Percentiles rank a stretch among this genome's conserved stretches.
These are phyloP conservation scores for Margaritifera margaritifera DNA, from an alignment of 2,888 invertebrate species.

Conservation along the genomic window DNA sequence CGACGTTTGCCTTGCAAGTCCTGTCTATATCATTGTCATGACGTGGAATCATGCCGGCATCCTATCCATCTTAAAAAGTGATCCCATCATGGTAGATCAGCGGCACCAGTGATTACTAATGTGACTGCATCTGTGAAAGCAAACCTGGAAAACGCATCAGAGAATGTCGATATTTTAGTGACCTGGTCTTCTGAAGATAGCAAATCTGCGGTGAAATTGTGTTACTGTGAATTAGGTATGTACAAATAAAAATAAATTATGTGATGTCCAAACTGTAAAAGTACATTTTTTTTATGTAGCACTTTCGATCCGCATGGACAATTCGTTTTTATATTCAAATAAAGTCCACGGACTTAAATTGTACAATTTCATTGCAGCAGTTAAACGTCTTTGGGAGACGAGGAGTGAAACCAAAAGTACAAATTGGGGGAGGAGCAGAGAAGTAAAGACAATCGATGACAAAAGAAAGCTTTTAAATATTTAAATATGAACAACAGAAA, in stretches of 20 bases:
- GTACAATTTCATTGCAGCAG: too few species aligned
- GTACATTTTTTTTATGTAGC: too few species aligned
- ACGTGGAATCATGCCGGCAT: constrained; percentile 45
- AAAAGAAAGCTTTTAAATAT: too few species aligned
- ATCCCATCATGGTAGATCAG: constrained; percentile 36
- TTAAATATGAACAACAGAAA: too few species aligned
- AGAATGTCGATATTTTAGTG: background rate
- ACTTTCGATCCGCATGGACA: too few species aligned
- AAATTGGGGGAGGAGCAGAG: too few species aligned
- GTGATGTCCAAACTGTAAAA: too few species aligned
- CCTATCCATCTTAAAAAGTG: constrained; percentile 23
- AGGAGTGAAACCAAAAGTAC: too few species aligned
- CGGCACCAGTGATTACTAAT: constrained; percentile 27
- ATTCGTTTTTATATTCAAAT: too few species aligned
- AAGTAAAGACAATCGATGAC: too few species aligned
- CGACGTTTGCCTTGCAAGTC: constrained; percentile 29
- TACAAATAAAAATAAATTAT: background rate
- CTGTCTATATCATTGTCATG: constrained; percentile 32
- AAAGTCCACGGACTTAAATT: too few species aligned
- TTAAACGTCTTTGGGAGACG: too few species aligned
- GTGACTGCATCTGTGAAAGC: background rate
- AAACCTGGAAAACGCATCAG: background rate
- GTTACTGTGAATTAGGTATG: constrained; percentile 12
- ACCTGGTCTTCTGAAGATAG: constrained; percentile 8
- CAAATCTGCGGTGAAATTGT: constrained; percentile 4